phyloP scores from a whole-genome alignment of 2,113 vertebrate species.

The Thalassarche chlororhynchos region DNA sequence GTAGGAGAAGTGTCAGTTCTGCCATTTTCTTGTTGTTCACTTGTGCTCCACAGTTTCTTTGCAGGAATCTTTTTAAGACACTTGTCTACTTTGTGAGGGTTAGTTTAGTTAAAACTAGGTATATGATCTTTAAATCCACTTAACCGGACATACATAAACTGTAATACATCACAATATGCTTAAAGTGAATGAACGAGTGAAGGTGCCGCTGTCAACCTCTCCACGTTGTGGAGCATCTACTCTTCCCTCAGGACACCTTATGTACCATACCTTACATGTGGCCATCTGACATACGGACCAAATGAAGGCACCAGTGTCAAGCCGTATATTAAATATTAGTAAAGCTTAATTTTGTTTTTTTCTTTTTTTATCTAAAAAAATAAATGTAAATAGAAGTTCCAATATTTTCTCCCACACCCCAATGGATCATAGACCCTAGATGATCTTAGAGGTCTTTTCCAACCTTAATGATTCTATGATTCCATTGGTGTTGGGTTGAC shows the following conservation, averaged over 20 bases:
- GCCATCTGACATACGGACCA: neutral
- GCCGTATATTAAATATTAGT: neutral
- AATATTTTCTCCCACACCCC: neutral
- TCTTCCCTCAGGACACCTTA: neutral
- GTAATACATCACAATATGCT: neutral
- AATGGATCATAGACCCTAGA: too few relatives aligned
- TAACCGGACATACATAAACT: neutral
- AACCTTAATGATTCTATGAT: too few relatives aligned
- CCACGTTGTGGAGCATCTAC: neutral
- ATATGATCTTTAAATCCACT: neutral
- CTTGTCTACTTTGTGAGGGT: neutral
- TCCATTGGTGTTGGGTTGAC: too few relatives aligned
- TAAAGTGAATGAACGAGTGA: neutral
- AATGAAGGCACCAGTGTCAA: neutral
- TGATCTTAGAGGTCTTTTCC: too few relatives aligned
- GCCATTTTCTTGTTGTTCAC: neutral
- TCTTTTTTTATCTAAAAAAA: neutral
- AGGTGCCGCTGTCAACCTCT: accelerated
- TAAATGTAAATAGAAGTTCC: neutral
- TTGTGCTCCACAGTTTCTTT: neutral
- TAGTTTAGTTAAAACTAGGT: neutral
- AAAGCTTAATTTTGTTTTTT: neutral
- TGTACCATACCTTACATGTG: neutral
- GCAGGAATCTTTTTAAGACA: neutral
- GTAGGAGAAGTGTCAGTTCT: neutral